Base-by-base conservation (phyloP, 2,797 vertebrate species). In the Garrulus glandarius region DNA sequence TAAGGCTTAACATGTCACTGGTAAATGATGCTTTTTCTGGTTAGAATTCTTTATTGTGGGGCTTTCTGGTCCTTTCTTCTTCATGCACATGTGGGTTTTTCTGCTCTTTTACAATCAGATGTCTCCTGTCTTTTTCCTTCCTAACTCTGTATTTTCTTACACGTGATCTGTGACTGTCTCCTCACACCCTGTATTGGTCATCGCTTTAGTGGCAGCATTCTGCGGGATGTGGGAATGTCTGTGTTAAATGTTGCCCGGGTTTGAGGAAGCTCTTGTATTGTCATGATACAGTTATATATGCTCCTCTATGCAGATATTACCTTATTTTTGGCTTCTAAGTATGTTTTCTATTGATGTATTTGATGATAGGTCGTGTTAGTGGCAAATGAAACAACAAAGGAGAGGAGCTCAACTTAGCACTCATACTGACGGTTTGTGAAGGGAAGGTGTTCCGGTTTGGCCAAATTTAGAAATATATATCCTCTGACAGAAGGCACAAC, bases 381-480 rank as follows among this genome's bases (percentile, higher is more conserved):
- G 50, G 96, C 94, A 56, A 98, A 96, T 93, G 95, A 98, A 92
- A 92, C 29, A 17, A 96, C 95, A 20, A 97, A 98, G 82, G 96
- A 97, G 64, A 97, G 77, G 96, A 97, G 44, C 91, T 98, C 60
- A 90, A 67, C 43, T 95, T 97, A 68, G 96, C 95, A 1, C 87
- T 97, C 20, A 44, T 96, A 43, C 82, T 94, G 29, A 96, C 65
- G 5, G 83, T 97, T 83, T 98, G 97, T 82, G 96, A 98, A 96
- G 97, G 95, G 21, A 97, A 97, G 72, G 93, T n/a, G n/a, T n/a
- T n/a, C n/a, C n/a, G n/a, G n/a, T n/a, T n/a, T n/a, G n/a, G n/a
- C n/a, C n/a, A n/a, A n/a, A n/a, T n/a, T n/a, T n/a, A n/a, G n/a
- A n/a, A n/a, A n/a, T n/a, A n/a, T n/a, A n/a, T n/a, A n/a, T n/a